These are phyloP conservation scores for Campoletis raptor DNA, from an alignment of 2,888 invertebrate genomes.

Conservation along the genomic window DNA sequence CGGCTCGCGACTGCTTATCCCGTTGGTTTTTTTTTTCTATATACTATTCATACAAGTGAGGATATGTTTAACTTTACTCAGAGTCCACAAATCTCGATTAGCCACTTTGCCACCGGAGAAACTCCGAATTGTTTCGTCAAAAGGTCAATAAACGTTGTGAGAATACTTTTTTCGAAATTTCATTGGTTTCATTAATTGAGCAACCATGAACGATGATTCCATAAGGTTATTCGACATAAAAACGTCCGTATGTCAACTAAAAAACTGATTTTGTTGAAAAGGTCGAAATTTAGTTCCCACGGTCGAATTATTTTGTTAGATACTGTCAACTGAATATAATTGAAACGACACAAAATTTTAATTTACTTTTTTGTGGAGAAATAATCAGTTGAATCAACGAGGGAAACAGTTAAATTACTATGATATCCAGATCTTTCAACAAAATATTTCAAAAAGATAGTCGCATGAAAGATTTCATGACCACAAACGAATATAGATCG, in stretches of 20 bases:
- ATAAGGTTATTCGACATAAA: constrained; percentile 41
- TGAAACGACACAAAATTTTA: too few relatives aligned
- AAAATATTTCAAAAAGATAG: too few relatives aligned
- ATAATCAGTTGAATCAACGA: too few relatives aligned
- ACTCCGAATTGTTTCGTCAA: constrained; percentile 55
- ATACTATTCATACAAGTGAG: constrained; percentile 29
- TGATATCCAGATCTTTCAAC: too few relatives aligned
- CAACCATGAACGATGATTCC: background rate
- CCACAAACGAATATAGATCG: too few relatives aligned
- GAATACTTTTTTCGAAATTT: background rate
- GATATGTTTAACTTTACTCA: constrained; percentile 75
- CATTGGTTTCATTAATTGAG: background rate
- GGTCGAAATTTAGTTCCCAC: too few relatives aligned
- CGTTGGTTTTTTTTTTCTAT: constrained; percentile 20
- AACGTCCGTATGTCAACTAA: background rate
- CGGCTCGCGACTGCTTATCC: constrained; percentile 59
- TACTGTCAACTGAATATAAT: too few relatives aligned
- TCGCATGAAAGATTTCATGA: too few relatives aligned
- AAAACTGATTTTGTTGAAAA: too few relatives aligned
- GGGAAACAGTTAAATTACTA: too few relatives aligned
- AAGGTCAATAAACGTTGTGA: constrained; percentile 69
- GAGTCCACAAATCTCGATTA: constrained; percentile 81
- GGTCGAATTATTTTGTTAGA: too few relatives aligned
- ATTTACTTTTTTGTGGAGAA: too few relatives aligned
- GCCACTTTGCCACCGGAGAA: constrained; percentile 74